A percentile compares a stretch with the other conserved stretches of the same genome.
Conservation (phyloP, 2,888 invertebrate genomes). For the Folsomia manolachei region DNA sequence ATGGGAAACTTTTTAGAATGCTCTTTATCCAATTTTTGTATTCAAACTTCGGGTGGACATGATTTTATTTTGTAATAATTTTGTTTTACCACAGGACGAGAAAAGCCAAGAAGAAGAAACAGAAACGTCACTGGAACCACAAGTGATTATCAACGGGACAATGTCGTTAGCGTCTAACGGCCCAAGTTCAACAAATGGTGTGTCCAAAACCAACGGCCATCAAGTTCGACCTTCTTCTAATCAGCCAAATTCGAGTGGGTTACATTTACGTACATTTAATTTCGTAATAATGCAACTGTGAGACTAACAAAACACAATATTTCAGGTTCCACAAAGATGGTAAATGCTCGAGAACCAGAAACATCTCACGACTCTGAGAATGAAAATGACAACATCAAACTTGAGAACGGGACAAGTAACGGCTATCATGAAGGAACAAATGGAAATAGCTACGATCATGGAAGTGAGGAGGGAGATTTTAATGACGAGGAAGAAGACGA, state of each 20-base stretch:
- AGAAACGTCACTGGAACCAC: neutral
- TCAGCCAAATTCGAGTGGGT: too few relatives aligned
- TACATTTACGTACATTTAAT: too few relatives aligned
- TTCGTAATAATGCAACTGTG: too few relatives aligned
- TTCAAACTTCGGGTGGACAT: neutral
- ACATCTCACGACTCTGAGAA: neutral
- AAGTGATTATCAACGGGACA: neutral
- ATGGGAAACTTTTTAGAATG: neutral
- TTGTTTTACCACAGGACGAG: neutral
- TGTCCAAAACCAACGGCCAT: too few relatives aligned
- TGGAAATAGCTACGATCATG: neutral
- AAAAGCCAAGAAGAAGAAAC: neutral
- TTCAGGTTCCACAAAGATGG: too few relatives aligned
- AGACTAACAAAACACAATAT: too few relatives aligned
- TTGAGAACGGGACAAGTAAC: slow-evolving; percentile 25
- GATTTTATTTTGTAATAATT: neutral
- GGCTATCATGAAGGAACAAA: slow-evolving; percentile 19
- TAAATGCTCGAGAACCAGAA: too few relatives aligned
- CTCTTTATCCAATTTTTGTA: neutral
- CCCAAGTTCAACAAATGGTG: too few relatives aligned
- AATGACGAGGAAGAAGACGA: neutral
- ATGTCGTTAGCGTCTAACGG: too few relatives aligned
- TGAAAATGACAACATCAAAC: slow-evolving; percentile 16
- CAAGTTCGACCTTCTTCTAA: too few relatives aligned
- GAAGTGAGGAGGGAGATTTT: neutral